Base-by-base conservation (phyloP, 2,888 invertebrate species). In the Diarsia dahlii region DNA sequence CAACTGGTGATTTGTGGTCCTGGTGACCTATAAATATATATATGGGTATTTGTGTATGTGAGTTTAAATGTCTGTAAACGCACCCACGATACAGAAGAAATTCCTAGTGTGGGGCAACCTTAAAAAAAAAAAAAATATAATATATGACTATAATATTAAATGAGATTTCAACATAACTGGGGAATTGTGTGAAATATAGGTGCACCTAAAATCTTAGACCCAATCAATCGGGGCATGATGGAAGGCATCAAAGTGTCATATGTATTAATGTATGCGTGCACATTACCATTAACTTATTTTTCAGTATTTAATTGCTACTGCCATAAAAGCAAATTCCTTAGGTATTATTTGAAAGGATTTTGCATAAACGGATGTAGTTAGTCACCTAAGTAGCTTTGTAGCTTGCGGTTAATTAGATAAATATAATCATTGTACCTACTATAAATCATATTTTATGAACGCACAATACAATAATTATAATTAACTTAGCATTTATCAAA, bases 331-430 rank as follows among this genome's bases (percentile, higher is more conserved):
- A 62, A 62, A 71, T 45, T 10, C 2, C 39, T 23, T 52, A 0
- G 20, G 23, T 10, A 46, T 70, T 45, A 63, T 69, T 56, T 56
- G 18, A 58, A 74, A 45, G 56, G 20, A 20, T 34, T 50, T 62
- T 48, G 18, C 34, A 62, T 63, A 56, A 66, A 66, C 20, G 50
- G 52, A 39, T 10, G 13, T 52, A 58, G 68, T 80, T 69, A 63
- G 65, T 79, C 71, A 80, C 34, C 54, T 23, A 39, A 52, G 12
- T 80, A 62, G 78, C 68, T 48, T 66, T 34, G 54, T 65, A 45
- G 72, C 64, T 84, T 80, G 72, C 34, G 84, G 84, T 82, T 81
- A 82, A 76, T 82, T 81, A 81, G 81, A 83, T 81, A 81, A 80
- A 71, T 6, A 64, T 58, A 54, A 71, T 82, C 46, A 67, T n/a